Evolutionary conservation across 1,140 invertebrate species (phyloP), one percentile per base, ranked within the genome.

Genomic region (Campoletis sonorensis): DNA sequence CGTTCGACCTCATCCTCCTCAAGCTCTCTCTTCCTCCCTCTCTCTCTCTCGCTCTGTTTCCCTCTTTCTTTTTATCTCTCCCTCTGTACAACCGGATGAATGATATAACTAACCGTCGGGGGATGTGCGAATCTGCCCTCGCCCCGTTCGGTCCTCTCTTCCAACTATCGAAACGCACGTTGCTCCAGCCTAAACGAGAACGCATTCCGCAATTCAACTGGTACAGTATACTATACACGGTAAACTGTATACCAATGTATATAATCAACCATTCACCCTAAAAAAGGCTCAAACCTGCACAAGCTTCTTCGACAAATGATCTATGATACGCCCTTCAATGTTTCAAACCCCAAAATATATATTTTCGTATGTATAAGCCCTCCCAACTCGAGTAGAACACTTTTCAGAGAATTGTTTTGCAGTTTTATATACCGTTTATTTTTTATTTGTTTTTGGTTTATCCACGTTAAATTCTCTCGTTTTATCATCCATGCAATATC

Each of bases 1-100:
- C 84, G 82, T 84, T 86, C 85, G 80, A 75, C 79, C 71, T 82
- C 81, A 33, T 79, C 30, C 72, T 68, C 77, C 70, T 49, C 77
- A n/a, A 45, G 33, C 68, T 72, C 64, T 81, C 72, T 79, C 54
- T 75, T 23, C 23, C 30, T 18, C 67, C 51, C 81, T 21, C 10
- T 64, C 51, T 37, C 51, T 64, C 27, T 64, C 61, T 64, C 61
- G 58, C 70, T 79, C 78, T 81, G 33, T 73, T 40, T 30, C 45
- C 16, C 73, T 61, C 81, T n/a, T 13, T 61, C 27, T 7, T 30
- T 45, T 51, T 49, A 49, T 61, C 21, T 61, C 16, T 61, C 16
- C 58, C 68, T 79, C 68, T 77, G 49, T 75, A 78, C 80, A 79
- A 79, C 75, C 79, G 78, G 81, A 84, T 84, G 81, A 84, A 79